Base-by-base conservation (phyloP, 2,113 vertebrate genomes). In the Forbesichthys agassizii region DNA sequence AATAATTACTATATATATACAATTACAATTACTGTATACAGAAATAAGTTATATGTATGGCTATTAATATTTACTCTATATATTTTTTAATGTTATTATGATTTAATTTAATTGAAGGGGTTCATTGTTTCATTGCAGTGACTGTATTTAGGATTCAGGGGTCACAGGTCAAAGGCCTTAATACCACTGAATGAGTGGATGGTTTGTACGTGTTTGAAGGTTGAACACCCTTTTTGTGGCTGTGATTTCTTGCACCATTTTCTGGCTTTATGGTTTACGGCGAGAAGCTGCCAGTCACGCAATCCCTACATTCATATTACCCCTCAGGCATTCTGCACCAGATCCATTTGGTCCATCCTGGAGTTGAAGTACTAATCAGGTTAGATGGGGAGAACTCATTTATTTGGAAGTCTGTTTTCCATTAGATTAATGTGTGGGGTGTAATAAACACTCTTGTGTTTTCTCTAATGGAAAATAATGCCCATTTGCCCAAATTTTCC, bases 391-490 rank as follows among this genome's bases (percentile, higher is more conserved):
- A 72, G 62, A 65, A 49, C 42, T 84, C n/a, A 81, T 83, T 82
- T 75, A 51, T 80, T 76, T 55, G 52, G 58, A 61, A 55, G 49
- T 82, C 85, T 87, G 87, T 85, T 89, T 88, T 84, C 61, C 61
- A 79, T 90, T 84, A 86, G 27, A 79, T 78, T 74, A 82, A 82
- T 86, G 71, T 4, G 8, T 69, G 80, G 68, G 75, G 76, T 33
- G 75, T 77, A 68, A 86, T 77, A 84, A 81, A 88, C 81, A 84
- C 72, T 70, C 52, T 67, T 61, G 75, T 86, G 74, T 86, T 87
- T 87, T 84, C 75, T 80, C 68, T 54, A 69, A 83, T 70, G 76
- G 75, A 64, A 74, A 83, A 83, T 69, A 68, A 75, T 47, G 18
- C 77, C 33, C 13, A 33, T 59, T 55, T 76, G 55, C 74, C 69